Percentiles rank a stretch among this genome's conserved stretches.
Conservation (phyloP, 2,888 invertebrate genomes). For the Dynastes maya region DNA sequence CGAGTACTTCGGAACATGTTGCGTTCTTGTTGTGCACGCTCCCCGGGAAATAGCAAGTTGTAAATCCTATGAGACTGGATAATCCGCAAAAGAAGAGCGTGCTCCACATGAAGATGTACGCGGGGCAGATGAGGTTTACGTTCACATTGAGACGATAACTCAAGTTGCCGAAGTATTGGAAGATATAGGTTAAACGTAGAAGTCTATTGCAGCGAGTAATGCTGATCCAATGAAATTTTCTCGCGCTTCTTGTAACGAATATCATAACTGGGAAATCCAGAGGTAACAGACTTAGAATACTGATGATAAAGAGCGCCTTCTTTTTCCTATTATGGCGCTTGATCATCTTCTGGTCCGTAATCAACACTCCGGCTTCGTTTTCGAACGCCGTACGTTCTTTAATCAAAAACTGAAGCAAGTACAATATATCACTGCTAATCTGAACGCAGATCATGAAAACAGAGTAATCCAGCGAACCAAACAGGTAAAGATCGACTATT, state of each 20-base stretch:
- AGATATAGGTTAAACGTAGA: conserved; percentile 46
- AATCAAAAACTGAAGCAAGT: conserved; percentile 47
- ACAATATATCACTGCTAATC: conserved; percentile 54
- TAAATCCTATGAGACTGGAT: conserved; percentile 25
- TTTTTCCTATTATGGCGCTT: conserved; percentile 35
- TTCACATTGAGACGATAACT: conserved; percentile 41
- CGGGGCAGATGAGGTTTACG: conserved; percentile 12
- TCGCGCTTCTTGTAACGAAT: neutral
- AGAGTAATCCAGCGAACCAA: conserved; percentile 52
- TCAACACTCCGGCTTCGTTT: conserved; percentile 50
- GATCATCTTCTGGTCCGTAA: conserved; percentile 51
- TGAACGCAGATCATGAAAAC: conserved; percentile 44
- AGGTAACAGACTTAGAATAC: conserved; percentile 47
- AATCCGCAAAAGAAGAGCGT: conserved; percentile 23
- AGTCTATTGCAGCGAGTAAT: conserved; percentile 52
- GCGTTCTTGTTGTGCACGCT: conserved; percentile 20
- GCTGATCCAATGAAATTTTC: conserved; percentile 36
- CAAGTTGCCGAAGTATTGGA: conserved; percentile 44
- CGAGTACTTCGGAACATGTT: conserved; percentile 8
- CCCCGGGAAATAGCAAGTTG: conserved; percentile 20
- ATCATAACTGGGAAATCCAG: conserved; percentile 41
- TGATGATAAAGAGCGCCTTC: conserved; percentile 20
- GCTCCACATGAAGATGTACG: conserved; percentile 48
- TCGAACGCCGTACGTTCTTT: conserved; percentile 52
- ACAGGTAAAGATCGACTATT: conserved; percentile 55